Conservation (phyloP, 2,888 invertebrate genomes). For the Corbicula japonica region DNA sequence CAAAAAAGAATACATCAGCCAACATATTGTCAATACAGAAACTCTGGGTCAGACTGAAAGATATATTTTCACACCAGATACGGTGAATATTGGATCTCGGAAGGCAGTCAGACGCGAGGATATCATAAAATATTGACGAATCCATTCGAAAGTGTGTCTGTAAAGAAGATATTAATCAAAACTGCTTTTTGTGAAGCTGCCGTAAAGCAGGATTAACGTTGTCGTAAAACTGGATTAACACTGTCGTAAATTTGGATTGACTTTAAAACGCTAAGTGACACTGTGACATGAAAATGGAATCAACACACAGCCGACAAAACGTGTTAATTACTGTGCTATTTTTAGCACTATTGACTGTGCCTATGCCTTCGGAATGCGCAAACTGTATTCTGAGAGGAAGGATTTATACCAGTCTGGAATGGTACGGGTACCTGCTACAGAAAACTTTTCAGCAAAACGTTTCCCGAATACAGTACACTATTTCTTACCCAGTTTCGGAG, state of each 20-base stretch:
- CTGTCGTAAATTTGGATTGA: not conserved
- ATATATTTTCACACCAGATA: too few relatives aligned
- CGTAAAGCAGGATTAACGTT: too few relatives aligned
- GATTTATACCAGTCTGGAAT: slow-evolving; percentile 75
- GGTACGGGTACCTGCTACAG: slow-evolving; percentile 82
- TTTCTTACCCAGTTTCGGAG: slow-evolving; percentile 80
- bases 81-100: not conserved
- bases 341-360: slow-evolving; percentile 20
- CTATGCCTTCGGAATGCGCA: slow-evolving; percentile 25
- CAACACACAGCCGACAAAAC: too few relatives aligned
- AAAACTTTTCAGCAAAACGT: slow-evolving; percentile 79
- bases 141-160: too few relatives aligned
- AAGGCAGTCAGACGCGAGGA: not conserved
- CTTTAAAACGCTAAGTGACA: not conserved
- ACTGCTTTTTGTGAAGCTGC: too few relatives aligned
- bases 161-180: too few relatives aligned
- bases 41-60: too few relatives aligned
- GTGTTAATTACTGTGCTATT: slow-evolving; percentile 4
- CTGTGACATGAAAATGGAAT: too few relatives aligned
- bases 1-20: too few relatives aligned
- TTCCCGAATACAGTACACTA: slow-evolving; percentile 80
- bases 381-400: slow-evolving; percentile 78
- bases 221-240: not conserved
- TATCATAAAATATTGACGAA: slow-evolving; percentile 23
- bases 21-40: too few relatives aligned